phyloP scores from a whole-genome alignment of 2,113 vertebrate genomes.

The Gopherus evgoodei region DNA sequence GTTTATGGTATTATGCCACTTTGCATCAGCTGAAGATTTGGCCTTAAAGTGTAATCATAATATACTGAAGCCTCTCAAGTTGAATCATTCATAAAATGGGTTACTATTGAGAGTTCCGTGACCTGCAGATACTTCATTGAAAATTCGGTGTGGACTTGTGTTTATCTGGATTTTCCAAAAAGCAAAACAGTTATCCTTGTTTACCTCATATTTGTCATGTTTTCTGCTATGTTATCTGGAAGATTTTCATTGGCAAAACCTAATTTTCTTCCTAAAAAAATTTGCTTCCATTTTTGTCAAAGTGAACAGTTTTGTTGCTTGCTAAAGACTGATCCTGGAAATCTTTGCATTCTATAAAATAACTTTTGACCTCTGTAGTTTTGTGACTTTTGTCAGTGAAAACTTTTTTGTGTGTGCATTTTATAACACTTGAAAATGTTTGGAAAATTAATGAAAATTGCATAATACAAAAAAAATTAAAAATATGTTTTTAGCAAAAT shows the following conservation, averaged over 20 bases:
- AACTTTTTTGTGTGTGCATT: neutral
- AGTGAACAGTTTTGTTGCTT: neutral
- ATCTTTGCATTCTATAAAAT: neutral
- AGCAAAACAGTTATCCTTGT: neutral
- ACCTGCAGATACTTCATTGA: neutral
- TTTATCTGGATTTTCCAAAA: conserved; percentile 7
- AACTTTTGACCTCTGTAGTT: conserved; percentile 27
- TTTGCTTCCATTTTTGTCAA: conserved; percentile 2
- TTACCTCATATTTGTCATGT: neutral
- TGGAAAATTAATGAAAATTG: neutral
- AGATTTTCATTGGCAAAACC: neutral
- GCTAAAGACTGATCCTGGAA: neutral
- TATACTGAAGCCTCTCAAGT: neutral
- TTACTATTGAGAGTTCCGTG: neutral
- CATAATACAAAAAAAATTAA: neutral
- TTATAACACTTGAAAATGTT: neutral
- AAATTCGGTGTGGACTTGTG: neutral
- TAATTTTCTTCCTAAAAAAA: neutral
- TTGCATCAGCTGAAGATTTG: conserved; percentile 31
- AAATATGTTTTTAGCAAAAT: neutral
- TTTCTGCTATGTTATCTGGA: conserved; percentile 13
- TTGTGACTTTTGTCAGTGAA: conserved; percentile 19
- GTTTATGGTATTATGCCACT: neutral
- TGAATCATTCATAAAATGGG: neutral
- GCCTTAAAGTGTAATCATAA: neutral